phyloP scores from a whole-genome alignment of 2,888 invertebrate genomes.

The Andrena haemorrhoa region DNA sequence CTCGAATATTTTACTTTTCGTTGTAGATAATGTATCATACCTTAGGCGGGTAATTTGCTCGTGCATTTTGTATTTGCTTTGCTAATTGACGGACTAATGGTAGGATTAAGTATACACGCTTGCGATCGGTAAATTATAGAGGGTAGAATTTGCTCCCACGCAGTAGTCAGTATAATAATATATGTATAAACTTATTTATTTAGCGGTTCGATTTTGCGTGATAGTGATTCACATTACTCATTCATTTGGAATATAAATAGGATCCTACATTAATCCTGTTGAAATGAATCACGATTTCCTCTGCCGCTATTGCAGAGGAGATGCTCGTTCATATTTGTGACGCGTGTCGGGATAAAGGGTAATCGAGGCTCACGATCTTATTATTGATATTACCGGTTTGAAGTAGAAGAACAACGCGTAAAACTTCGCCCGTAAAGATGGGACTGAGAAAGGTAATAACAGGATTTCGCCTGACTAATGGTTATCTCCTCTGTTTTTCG shows the following conservation, averaged over 20 bases:
- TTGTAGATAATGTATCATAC: too few relatives aligned
- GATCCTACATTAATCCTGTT: too few relatives aligned
- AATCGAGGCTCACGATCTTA: not conserved
- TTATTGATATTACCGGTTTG: not conserved
- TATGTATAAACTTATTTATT: too few relatives aligned
- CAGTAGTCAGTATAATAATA: too few relatives aligned
- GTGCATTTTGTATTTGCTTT: not conserved
- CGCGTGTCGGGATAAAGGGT: not conserved
- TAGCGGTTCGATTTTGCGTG: too few relatives aligned
- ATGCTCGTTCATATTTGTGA: not conserved
- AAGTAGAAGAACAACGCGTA: not conserved
- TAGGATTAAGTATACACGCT: not conserved
- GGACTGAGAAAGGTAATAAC: not conserved
- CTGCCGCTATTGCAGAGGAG: too few relatives aligned
- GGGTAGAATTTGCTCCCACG: too few relatives aligned
- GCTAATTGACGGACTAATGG: not conserved
- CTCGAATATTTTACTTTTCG: too few relatives aligned
- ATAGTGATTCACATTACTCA: too few relatives aligned
- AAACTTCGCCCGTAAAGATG: constrained; percentile 7
- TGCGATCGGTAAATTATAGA: too few relatives aligned
- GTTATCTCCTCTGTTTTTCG: constrained; percentile 3
- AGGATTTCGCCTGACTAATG: constrained; percentile 2
- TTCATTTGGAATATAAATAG: too few relatives aligned
- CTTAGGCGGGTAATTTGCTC: not conserved
- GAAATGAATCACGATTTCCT: too few relatives aligned